Base-by-base conservation (phyloP, 2,888 invertebrate genomes). In the Opisthograptis luteolata region DNA sequence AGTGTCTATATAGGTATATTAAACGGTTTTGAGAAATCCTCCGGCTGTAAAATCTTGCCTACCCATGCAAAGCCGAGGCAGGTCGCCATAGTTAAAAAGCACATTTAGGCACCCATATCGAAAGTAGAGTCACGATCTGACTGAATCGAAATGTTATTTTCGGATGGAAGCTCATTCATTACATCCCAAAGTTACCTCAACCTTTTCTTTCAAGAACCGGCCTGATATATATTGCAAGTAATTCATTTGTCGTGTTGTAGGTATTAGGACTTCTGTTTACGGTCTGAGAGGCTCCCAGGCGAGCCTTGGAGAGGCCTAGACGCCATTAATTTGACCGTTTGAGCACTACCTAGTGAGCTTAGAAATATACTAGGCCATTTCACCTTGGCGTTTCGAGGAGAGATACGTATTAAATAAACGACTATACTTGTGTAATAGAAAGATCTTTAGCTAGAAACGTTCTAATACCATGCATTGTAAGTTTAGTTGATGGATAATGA, bases 181-280 rank as follows among this genome's bases (percentile, higher is more conserved):
- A 22, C 41, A 22, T 9, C 13, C 27, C 17, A 3, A 25, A 32
- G 5, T 17, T 10, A 15, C 27, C 9, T n/a, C 15, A 8, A 14
- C 17, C 31, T 31, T 20, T 30, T 41, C 24, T 24, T 41, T 35
- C 47, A 34, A 15, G 46, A 43, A 7, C 25, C 25, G 8, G 30
- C 17, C 30, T 40, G 39, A 55, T 58, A 55, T 60, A 70, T 68
- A 61, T 48, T 62, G 48, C 58, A 63, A 60, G 63, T 62, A 68
- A 69, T 65, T 64, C 58, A 70, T 71, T 69, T 64, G 40, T 48
- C 48, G 54, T 55, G 62, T 50, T 48, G 39, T 54, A 55, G 51
- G 59, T 48, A 62, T 65, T 66, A 66, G 57, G 57, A 45, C 39
- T 46, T 13, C 45, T 55, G 51, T 61, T 61, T 59, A 65, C 57